These are phyloP conservation scores for Mythimna albipuncta DNA, from an alignment of 2,888 invertebrate genomes.

Conservation along the genomic window DNA sequence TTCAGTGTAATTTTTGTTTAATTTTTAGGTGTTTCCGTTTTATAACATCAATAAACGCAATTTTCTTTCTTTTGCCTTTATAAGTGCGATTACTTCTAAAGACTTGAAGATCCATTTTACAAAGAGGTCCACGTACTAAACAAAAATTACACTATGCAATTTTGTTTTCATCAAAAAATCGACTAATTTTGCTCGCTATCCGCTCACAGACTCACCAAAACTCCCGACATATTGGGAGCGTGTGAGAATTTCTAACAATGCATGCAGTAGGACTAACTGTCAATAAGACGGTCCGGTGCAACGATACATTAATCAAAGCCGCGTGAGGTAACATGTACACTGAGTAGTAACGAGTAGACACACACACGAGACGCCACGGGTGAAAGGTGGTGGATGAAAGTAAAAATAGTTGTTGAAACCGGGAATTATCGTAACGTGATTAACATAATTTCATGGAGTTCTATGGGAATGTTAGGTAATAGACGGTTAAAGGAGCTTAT, in stretches of 20 bases:
- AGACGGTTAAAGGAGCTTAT: too few species aligned
- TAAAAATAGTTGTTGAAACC: slow-evolving; percentile 15
- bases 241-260: slow-evolving; percentile 66
- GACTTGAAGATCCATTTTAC: background rate
- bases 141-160: too few species aligned
- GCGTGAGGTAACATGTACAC: slow-evolving; percentile 53
- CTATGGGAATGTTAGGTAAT: background rate
- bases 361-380: slow-evolving; percentile 27
- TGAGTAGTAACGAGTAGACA: background rate
- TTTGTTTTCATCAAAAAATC: too few species aligned
- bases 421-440: slow-evolving; percentile 2
- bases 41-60: too few species aligned
- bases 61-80: too few species aligned
- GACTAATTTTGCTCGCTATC: background rate
- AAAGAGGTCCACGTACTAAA: background rate
- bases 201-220: slow-evolving; percentile 19
- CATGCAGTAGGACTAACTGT: slow-evolving; percentile 65
- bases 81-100: too few species aligned
- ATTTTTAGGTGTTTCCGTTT: too few species aligned
- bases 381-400: slow-evolving; percentile 54
- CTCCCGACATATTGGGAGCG: slow-evolving; percentile 53
- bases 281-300: slow-evolving; percentile 61
- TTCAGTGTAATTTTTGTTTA: too few species aligned
- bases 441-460: slow-evolving; percentile 11
- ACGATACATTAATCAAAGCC: slow-evolving; percentile 65